Conservation (phyloP, 37 sponge, comb jelly and placozoan genomes). For the Ephydatia muelleri region DNA sequence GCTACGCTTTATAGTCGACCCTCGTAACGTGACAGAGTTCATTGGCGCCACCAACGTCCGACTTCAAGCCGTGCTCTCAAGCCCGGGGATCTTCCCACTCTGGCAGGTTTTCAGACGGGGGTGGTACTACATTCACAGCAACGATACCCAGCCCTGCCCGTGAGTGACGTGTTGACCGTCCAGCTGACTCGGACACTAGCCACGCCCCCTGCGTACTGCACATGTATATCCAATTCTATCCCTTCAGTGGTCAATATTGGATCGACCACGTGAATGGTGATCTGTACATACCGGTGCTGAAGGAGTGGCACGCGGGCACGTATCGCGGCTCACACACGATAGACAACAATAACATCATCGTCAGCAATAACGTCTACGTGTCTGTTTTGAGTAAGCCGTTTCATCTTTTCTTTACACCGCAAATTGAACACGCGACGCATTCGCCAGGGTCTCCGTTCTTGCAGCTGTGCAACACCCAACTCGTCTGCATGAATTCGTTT, state of each 20-base stretch:
- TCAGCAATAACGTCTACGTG: background rate
- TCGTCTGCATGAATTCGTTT: background rate
- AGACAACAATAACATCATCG: background rate
- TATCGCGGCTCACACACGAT: background rate
- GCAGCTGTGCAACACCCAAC: background rate
- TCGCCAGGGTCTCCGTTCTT: background rate
- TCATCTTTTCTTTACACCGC: no score
- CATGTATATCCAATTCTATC: background rate
- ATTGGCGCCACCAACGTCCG: background rate
- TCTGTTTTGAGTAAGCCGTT: background rate
- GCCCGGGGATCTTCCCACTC: background rate
- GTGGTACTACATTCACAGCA: background rate
- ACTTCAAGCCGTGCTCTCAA: background rate
- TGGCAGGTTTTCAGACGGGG: background rate
- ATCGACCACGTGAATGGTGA: background rate
- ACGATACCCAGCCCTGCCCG: background rate
- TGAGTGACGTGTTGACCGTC: background rate
- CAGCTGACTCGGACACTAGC: background rate
- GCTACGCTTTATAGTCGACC: background rate
- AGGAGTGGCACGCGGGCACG: background rate
- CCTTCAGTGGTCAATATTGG: background rate
- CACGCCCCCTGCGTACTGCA: background rate
- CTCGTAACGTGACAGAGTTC: background rate
- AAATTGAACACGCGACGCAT: no score
- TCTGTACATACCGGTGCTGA: background rate